phyloP scores from a whole-genome alignment of 2,888 invertebrate genomes.

The Gandaritis pyraliata region DNA sequence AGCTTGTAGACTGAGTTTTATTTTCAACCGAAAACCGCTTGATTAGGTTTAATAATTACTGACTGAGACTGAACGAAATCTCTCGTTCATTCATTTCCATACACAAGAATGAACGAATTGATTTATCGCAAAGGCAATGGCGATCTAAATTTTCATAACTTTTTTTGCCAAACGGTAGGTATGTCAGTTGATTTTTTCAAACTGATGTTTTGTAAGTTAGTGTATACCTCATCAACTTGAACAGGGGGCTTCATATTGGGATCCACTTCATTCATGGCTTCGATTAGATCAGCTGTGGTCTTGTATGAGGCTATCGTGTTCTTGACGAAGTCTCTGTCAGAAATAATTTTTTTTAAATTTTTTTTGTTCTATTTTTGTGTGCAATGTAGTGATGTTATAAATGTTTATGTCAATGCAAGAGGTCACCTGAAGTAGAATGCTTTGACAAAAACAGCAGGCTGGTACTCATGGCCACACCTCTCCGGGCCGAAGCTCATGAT shows the following conservation, averaged over 20 bases:
- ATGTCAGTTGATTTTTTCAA: no score
- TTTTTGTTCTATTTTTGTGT: no score
- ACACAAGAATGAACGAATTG: no score
- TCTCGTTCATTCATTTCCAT: no score
- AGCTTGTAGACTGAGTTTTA: no score
- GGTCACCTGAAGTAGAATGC: constrained; percentile 74
- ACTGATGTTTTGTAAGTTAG: no score
- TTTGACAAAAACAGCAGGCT: constrained; percentile 76
- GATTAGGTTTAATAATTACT: no score
- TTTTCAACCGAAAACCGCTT: no score
- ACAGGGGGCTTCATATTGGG: constrained; percentile 23
- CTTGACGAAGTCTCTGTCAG: constrained; percentile 71
- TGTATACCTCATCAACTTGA: neutral
- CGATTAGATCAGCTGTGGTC: constrained; percentile 66
- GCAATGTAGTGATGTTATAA: no score
- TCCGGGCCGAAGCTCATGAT: constrained; percentile 80
- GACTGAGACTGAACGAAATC: neutral
- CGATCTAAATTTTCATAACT: no score
- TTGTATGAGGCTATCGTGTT: constrained; percentile 73
- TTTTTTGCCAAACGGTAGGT: no score
- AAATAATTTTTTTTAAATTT: neutral
- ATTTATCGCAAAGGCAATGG: no score
- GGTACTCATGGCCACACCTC: constrained; percentile 68
- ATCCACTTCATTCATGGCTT: constrained; percentile 62
- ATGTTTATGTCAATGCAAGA: neutral